Evolutionary conservation across 2,797 vertebrate genomes (phyloP), one percentile per base, ranked within the genome.

Genomic region (Kryptopterus vitreolus): DNA sequence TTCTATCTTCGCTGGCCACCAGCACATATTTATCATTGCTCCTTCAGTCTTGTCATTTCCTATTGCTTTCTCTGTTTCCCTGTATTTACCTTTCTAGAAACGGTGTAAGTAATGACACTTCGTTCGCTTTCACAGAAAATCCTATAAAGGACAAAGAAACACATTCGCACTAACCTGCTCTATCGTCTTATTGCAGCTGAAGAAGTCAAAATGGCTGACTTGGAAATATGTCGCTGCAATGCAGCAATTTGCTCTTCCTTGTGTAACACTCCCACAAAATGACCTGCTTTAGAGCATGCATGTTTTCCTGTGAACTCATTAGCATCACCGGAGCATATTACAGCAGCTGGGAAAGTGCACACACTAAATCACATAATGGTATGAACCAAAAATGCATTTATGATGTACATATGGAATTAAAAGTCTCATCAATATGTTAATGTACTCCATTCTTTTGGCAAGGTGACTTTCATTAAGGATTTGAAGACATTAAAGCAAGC

Each of bases 61-160:
- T 50, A 70, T 53, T 63, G 57, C 62, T 71, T 79, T 46, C 20
- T 65, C 59, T 57, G 77, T 77, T 72, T 50, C 22, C 80, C 74
- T 74, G n/a, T 74, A 38, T 75, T 55, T 62, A n/a, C 50, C 29
- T 46, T 29, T 26, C 61, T 70, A 29, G 10, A 43, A 62, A 24
- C 12, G 57, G 11, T 65, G 31, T n/a, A 55, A 75, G 62, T 61
- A 33, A 65, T 69, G 20, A 43, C 16, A 22, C 31, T 70, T 55
- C 46, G n/a, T 52, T 63, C 78, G 29, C 1, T 33, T 71, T 35
- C 46, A 57, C 29, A 55, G 18, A 70, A 70, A 52, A 53, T 59
- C 43, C 48, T 9, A 1, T n/a, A 29, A 50, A 29, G 61, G 48
- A 50, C 15, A 70, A 12, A 38, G 13, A 58, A 77, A 68, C 18